Base-by-base conservation (phyloP, 2,797 vertebrate genomes). In the Epinephelus awoara region DNA sequence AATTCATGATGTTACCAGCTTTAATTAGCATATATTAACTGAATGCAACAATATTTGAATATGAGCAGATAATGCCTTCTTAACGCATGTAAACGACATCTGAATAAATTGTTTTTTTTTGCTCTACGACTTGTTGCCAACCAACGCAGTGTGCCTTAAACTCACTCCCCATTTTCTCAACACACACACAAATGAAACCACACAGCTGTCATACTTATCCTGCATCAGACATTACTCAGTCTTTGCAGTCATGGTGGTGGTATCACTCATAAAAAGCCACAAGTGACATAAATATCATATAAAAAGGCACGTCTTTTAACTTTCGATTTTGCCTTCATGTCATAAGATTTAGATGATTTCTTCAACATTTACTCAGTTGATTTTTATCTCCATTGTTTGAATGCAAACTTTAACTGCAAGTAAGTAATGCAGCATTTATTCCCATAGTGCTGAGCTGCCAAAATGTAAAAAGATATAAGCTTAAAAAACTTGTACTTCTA, bases 1-100 rank as follows among this genome's bases (percentile, higher is more conserved):
- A 70, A 70, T 85, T 80, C 19, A 82, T 49, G 25, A 78, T 51
- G 55, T 65, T 71, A 67, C 15, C 51, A 58, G 71, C 52, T 49
- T 27, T 63, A 40, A 66, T 29, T 66, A 63, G 34, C 75, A 52
- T 59, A 49, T 67, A 65, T 63, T 18, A 38, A 51, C 23, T 2
- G 4, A 61, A 47, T 34, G 38, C n/a, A 17, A 27, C 6, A 56
- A 19, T 12, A 49, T 72, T 46, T 71, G 18, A 34, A 69, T n/a
- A 63, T 66, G 57, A 68, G 18, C n/a, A 59, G 13, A 64, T 51
- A 15, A 57, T 74, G 25, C 1, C 1, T n/a, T 29, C n/a, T 29
- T 47, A 25, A 55, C 2, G 34, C 29, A 46, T 38, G 51, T 27
- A 27, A 75, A n/a, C 0, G 2, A 5, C 40, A 34, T 68, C n/a